A percentile compares a stretch with the other conserved stretches of the same genome.
Evolutionary conservation across 2,113 vertebrate genomes (phyloP).

Genomic region (Bettongia penicillata): DNA sequence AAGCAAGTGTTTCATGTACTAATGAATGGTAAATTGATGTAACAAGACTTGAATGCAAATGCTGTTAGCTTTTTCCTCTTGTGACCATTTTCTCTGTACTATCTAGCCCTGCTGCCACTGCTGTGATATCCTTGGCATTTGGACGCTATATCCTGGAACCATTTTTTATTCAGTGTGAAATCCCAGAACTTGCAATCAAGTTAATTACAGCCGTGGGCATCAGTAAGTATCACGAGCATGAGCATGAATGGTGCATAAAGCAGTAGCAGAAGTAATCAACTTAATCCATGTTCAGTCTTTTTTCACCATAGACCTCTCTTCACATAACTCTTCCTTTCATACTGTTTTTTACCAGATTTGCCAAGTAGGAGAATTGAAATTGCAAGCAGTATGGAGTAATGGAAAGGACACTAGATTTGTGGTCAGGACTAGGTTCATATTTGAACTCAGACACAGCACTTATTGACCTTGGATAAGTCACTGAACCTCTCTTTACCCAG

Average conservation of each 20-base stretch:
- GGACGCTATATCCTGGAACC: conserved; percentile 96
- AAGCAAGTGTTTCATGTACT: background rate
- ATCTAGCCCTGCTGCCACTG: conserved; percentile 91
- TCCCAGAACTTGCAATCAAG: conserved; percentile 93
- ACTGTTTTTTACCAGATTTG: background rate
- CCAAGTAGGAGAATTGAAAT: background rate
- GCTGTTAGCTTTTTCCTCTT: conserved; percentile 33
- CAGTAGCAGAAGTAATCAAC: background rate
- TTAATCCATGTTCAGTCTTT: background rate
- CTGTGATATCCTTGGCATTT: conserved; percentile 96
- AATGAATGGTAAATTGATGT: background rate
- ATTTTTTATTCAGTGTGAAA: conserved; percentile 94
- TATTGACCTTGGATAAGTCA: background rate
- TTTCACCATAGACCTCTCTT: background rate
- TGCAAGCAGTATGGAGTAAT: background rate
- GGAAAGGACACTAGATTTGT: background rate
- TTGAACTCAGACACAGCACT: background rate
- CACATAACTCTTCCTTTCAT: background rate
- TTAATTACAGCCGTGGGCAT: conserved; percentile 92
- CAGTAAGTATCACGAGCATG: conserved; percentile 87
- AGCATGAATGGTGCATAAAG: background rate
- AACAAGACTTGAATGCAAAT: conserved; percentile 20
- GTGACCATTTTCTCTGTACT: conserved; percentile 50
- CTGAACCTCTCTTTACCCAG: background rate
- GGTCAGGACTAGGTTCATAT: background rate